These are phyloP conservation scores for Platycheirus albimanus DNA, from an alignment of 2,888 invertebrate species.

Conservation along the genomic window DNA sequence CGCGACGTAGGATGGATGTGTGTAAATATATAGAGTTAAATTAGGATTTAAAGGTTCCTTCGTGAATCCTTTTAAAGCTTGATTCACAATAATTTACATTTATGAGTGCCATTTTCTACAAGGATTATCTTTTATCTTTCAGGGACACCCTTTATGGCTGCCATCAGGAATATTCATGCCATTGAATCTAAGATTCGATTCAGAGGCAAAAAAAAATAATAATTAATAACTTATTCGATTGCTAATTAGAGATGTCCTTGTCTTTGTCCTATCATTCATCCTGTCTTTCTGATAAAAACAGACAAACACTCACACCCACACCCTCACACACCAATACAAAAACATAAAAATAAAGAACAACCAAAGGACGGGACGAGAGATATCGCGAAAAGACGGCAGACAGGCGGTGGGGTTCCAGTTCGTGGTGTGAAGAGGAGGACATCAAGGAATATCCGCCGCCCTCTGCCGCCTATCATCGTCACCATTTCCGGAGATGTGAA, in stretches of 20 bases:
- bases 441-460: conserved; percentile 21
- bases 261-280: conserved; percentile 21
- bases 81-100: conserved; percentile 11
- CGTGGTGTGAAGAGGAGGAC: no score
- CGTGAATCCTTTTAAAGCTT: no score
- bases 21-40: no score
- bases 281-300: not conserved
- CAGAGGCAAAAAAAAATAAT: conserved; percentile 17
- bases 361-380: conserved; percentile 35
- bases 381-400: conserved; percentile 24
- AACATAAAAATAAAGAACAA: no score
- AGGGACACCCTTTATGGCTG: not conserved
- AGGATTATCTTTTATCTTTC: conserved; percentile 7
- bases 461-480: conserved; percentile 45
- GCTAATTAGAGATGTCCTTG: conserved; percentile 50
- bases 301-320: not conserved
- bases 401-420: no score
- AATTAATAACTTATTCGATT: conserved; percentile 53
- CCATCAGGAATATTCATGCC: not conserved
- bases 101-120: not conserved
- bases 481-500: conserved; percentile 43
- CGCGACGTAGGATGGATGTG: no score
- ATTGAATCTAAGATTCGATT: not conserved
- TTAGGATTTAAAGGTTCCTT: no score
- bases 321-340: no score